phyloP scores from a whole-genome alignment of 2,888 invertebrate genomes.

The Hylaea fasciaria region DNA sequence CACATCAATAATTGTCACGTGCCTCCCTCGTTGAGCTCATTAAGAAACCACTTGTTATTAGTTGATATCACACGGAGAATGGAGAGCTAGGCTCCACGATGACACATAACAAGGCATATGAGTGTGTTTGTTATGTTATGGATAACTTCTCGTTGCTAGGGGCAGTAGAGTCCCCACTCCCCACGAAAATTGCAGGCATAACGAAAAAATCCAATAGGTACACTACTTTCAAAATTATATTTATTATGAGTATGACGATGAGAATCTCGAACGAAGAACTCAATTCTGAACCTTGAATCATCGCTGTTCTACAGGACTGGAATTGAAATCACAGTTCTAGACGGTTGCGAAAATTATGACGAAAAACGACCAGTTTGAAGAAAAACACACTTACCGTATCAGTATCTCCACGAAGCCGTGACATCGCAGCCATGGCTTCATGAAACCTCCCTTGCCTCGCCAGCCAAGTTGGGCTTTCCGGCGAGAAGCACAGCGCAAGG shows the following conservation, averaged over 20 bases:
- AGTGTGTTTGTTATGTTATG: not conserved
- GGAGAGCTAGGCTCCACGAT: slow-evolving; percentile 23
- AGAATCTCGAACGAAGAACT: not conserved
- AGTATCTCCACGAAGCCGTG: slow-evolving; percentile 86
- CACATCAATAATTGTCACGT: slow-evolving; percentile 63
- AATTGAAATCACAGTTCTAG: too few relatives aligned
- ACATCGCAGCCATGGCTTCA: slow-evolving; percentile 84
- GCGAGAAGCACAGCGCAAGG: slow-evolving; percentile 86
- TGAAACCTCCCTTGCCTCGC: slow-evolving; percentile 85
- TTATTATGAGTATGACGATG: not conserved
- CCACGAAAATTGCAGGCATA: too few relatives aligned
- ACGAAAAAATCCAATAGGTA: too few relatives aligned
- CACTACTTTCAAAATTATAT: too few relatives aligned
- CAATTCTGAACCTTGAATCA: not conserved
- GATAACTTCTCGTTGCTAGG: not conserved
- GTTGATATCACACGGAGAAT: slow-evolving; percentile 48
- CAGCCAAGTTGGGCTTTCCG: slow-evolving; percentile 91
- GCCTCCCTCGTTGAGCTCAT: slow-evolving; percentile 75
- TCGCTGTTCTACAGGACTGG: too few relatives aligned
- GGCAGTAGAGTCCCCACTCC: too few relatives aligned
- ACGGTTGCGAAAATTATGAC: too few relatives aligned
- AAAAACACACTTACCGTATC: slow-evolving; percentile 74
- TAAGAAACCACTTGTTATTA: slow-evolving; percentile 52
- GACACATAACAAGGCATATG: slow-evolving; percentile 20
- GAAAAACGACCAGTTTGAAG: not conserved